Evolutionary conservation across 2,113 vertebrate species (phyloP), one percentile per base, ranked within the genome.

Genomic region (Motacilla tschutschensis): DNA sequence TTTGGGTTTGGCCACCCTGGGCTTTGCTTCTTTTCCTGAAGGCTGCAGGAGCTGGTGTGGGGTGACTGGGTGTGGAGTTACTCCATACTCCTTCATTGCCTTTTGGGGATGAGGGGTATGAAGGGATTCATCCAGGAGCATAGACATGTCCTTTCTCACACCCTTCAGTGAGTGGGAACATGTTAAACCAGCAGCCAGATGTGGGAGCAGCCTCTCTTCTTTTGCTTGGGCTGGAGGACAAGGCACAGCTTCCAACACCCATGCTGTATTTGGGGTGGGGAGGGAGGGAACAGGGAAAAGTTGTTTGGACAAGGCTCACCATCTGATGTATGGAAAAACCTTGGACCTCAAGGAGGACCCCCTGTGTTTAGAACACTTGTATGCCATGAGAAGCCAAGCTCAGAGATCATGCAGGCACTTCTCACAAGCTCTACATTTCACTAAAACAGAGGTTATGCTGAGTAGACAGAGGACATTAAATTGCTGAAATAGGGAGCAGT

Each of bases 201-300:
- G 48, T 80, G 40, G 44, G 36, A 89, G 54, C 58, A 81, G 50
- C n/a, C 41, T 47, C 44, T 77, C 53, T 63, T 46, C 54, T 71
- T 83, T 60, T 2, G 0, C 47, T 70, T 50, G 12, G 41, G 38
- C 29, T 43, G 19, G 26, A 69, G n/a, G 38, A 38, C 20, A 0
- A 2, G 26, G 38, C 50, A 19, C 0, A 0, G 36, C 73, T 87
- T 78, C 57, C 53, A 70, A 8, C 6, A 85, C 33, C n/a, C 18
- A 5, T 44, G 53, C 20, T 3, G 0, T 51, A 9, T 22, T 28
- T 5, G 0, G 29, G 17, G 17, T 7, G 36, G 14, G 31, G 43
- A 40, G 24, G 57, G 33, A 70, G 38, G 12, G 29, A 43, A 25
- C 5, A 21, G 31, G 47, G 22, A 5, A 69, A 81, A 62, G 9